Evolutionary conservation across 2,888 invertebrate genomes (phyloP), one percentile per base, ranked within the genome.

Genomic region (Drosophila atripex): DNA sequence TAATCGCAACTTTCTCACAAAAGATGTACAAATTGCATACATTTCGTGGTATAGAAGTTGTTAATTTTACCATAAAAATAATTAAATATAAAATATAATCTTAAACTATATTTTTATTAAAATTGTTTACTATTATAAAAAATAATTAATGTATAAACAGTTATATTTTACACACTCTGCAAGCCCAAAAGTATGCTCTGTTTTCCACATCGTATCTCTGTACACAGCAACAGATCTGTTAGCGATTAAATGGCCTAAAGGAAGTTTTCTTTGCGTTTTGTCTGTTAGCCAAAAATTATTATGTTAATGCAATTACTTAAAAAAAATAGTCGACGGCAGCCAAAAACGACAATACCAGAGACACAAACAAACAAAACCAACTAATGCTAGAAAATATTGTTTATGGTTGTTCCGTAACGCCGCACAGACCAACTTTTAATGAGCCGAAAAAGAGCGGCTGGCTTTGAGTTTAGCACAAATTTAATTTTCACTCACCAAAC

Each of bases 401-500:
- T 76, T 68, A 74, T 74, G 52, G 53, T 45, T 53, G 4, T 12
- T 43, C 21, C 47, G n/a, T 32, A 60, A 60, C 43, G 59, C 60
- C 16, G 71, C 43, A 18, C 60, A 53, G 71, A 25, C 60, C 71
- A 80, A 86, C 75, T 80, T 72, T 86, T 80, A 86, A 80, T 86
- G 86, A 80, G 84, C 66, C 75, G 11, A 38, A 21, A 38, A 23
- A 7, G 23, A 18, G 12, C n/a, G 12, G 35, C 45, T 51, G 53
- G 54, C 25, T 55, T 60, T 39, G 45, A 16, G 47, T 53, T 71
- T 57, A 68, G 56, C 51, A 61, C 73, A 54, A 72, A 82, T 82
- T 86, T 70, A 82, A 84, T 82, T 86, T 86, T 58, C 74, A 74
- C 77, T 77, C n/a, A n/a, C 45, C 16, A 43, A 25, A 60, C 65